Evolutionary conservation across 2,888 invertebrate genomes (phyloP).

Genomic region (Brenthis hecate): DNA sequence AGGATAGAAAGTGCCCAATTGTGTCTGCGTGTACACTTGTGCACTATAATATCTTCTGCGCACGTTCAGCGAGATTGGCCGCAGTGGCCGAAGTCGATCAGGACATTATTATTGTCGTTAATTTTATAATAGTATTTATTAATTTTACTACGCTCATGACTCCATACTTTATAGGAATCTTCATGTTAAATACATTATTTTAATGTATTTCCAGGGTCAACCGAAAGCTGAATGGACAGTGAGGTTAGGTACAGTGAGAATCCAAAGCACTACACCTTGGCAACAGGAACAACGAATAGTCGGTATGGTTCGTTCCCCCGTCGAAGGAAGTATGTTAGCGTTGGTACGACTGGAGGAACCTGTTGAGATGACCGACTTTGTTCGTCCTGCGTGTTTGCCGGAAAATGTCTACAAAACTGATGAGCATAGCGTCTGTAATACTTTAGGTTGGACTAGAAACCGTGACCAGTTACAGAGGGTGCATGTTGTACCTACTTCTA

Average conservation of each 20-base stretch:
- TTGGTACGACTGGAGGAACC: slow-evolving; percentile 90
- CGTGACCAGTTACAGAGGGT: slow-evolving; percentile 91
- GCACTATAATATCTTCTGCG: too few species aligned
- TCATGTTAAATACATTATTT: background rate
- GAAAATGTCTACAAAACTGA: slow-evolving; percentile 70
- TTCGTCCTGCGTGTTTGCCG: slow-evolving; percentile 91
- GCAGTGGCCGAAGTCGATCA: too few species aligned
- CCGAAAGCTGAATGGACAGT: slow-evolving; percentile 94
- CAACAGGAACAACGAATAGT: slow-evolving; percentile 92
- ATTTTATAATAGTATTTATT: too few species aligned
- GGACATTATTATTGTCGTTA: too few species aligned
- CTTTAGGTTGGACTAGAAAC: slow-evolving; percentile 93
- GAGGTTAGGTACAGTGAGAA: slow-evolving; percentile 88
- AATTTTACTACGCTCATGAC: too few species aligned
- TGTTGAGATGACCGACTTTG: slow-evolving; percentile 89
- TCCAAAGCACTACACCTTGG: slow-evolving; percentile 92
- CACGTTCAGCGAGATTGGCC: too few species aligned
- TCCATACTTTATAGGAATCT: background rate
- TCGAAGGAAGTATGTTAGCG: slow-evolving; percentile 93
- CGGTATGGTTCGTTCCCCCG: slow-evolving; percentile 94
- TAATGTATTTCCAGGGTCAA: slow-evolving; percentile 82
- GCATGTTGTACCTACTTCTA: slow-evolving; percentile 88
- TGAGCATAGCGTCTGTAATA: slow-evolving; percentile 85
- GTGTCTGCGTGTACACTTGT: too few species aligned
- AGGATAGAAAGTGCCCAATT: too few species aligned